phyloP scores from a whole-genome alignment of 2,888 invertebrate genomes.

The Synergus japonicus region DNA sequence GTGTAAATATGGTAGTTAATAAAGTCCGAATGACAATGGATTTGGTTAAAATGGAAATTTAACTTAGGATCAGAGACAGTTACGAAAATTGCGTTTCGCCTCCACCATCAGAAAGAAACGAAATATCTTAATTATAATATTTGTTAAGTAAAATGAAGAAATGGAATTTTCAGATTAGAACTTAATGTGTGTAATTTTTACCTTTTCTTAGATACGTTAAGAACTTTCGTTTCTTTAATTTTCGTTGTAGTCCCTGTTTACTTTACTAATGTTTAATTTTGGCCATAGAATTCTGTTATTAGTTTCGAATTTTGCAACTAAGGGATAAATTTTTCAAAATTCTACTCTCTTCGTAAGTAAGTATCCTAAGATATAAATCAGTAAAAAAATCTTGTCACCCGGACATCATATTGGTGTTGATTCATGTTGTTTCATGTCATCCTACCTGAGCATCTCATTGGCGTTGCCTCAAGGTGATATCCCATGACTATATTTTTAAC shows the following conservation, averaged over 20 bases:
- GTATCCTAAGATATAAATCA: conserved; percentile 15
- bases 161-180: no score
- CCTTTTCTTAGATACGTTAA: no score
- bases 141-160: no score
- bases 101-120: neutral
- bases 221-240: neutral
- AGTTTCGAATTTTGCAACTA: neutral
- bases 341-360: neutral
- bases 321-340: neutral
- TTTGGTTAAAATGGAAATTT: conserved; percentile 25
- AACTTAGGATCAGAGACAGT: neutral
- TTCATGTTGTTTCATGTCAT: conserved; percentile 36
- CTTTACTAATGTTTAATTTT: neutral
- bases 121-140: no score
- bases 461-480: conserved; percentile 37
- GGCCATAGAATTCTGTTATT: neutral
- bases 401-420: conserved; percentile 34
- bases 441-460: conserved; percentile 40
- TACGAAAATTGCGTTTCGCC: neutral
- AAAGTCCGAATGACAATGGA: conserved; percentile 38
- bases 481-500: conserved; percentile 38
- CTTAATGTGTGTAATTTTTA: no score
- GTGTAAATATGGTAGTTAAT: neutral
- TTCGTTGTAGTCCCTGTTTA: neutral
- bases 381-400: conserved; percentile 38